Evolutionary conservation across 2,113 vertebrate genomes (phyloP).

Genomic region (Macrotus californicus): DNA sequence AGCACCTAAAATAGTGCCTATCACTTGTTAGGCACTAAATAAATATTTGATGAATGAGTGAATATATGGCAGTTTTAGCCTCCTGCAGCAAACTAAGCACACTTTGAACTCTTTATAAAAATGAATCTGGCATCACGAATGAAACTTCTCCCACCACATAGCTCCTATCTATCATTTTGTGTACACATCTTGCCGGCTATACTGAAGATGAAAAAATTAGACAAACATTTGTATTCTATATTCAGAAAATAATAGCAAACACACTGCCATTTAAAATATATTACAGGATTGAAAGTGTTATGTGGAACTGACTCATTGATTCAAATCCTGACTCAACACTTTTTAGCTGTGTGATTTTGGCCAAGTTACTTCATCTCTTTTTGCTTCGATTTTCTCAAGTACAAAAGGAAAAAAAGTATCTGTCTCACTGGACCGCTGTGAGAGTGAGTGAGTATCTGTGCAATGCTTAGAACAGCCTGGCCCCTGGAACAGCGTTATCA

Average conservation of each 20-base stretch:
- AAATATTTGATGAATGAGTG: constrained; percentile 20
- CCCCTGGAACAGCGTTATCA: not conserved
- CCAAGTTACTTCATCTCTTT: not conserved
- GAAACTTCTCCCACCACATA: not conserved
- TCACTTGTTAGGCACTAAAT: not conserved
- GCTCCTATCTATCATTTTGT: not conserved
- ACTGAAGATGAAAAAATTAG: constrained; percentile 1
- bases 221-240: not conserved
- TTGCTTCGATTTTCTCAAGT: constrained; percentile 38
- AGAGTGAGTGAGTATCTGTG: not conserved
- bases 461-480: not conserved
- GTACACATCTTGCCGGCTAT: not conserved
- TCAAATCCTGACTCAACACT: not conserved
- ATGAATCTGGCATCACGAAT: not conserved
- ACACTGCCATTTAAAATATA: not conserved
- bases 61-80: constrained; percentile 30
- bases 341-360: constrained; percentile 17
- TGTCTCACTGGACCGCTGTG: not conserved
- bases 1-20: not conserved
- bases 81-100: constrained; percentile 13
- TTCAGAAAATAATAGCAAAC: constrained; percentile 27
- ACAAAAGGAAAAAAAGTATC: not conserved
- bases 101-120: constrained; percentile 33
- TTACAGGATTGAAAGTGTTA: constrained; percentile 17
- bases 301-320: not conserved